phyloP scores from a whole-genome alignment of 2,797 vertebrate species.

The Tarsius wallacei region DNA sequence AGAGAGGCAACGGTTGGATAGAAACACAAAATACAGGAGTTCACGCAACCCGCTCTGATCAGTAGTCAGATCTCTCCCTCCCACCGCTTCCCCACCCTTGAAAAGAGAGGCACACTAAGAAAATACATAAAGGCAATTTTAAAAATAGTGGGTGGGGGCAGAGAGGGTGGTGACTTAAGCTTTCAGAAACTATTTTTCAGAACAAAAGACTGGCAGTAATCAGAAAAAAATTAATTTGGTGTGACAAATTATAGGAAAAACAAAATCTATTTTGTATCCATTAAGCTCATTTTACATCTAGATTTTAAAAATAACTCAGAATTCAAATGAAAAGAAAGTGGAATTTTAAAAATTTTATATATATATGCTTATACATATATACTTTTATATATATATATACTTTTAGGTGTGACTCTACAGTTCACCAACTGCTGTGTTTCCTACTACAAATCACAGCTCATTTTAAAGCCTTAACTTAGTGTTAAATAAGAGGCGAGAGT shows the following conservation, averaged over 20 bases:
- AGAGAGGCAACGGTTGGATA: not conserved
- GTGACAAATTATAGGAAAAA: slow-evolving; percentile 24
- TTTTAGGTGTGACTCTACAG: not conserved
- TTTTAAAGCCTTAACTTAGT: slow-evolving; percentile 57
- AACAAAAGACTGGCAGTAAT: slow-evolving; percentile 11
- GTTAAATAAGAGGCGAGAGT: slow-evolving; percentile 68
- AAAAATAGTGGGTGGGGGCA: not conserved
- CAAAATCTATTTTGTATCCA: not conserved
- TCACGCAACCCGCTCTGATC: not conserved
- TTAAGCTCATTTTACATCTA: slow-evolving; percentile 34
- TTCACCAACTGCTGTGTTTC: not conserved
- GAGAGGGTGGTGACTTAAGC: not conserved
- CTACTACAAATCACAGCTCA: not conserved
- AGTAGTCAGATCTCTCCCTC: not conserved
- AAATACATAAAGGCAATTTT: not conserved
- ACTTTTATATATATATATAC: not conserved
- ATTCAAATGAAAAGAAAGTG: slow-evolving; percentile 43
- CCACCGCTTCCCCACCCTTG: accelerated
- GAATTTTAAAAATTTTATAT: not conserved
- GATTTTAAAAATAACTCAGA: slow-evolving; percentile 62
- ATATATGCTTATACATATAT: no score
- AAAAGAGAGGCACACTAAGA: not conserved
- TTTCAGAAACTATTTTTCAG: slow-evolving; percentile 58
- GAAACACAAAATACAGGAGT: not conserved
- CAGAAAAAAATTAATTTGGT: not conserved